Evolutionary conservation across 2,113 vertebrate genomes (phyloP), one percentile per base, ranked within the genome.

Genomic region (Toxotes jaculatrix): DNA sequence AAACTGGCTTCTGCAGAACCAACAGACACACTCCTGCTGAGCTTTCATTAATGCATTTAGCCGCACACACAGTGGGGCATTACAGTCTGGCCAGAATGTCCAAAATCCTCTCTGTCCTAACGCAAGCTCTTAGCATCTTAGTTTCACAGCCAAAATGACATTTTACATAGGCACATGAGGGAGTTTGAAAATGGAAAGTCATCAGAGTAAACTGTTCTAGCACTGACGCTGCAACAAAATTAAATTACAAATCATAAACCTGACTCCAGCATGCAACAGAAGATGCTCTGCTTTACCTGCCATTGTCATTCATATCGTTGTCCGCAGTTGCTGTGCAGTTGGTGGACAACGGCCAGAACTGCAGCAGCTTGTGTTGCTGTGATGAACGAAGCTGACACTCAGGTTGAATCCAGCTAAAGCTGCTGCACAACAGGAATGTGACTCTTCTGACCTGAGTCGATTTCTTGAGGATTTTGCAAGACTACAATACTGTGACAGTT

Each of bases 1-100:
- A 45, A 67, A n/a, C 7, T 11, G 67, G 51, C 60, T 31, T 57
- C 32, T 10, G 27, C 27, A 51, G 67, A 5, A n/a, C 36, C 70
- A 67, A 82, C 51, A 45, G 64, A 53, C 40, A 31, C 42, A 10
- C 23, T 45, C 55, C 45, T 21, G 36, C 64, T 61, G 67, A 23
- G 84, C 74, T 60, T 80, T 74, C 77, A 78, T 85, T 82, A 75
- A 53, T 83, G 45, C 51, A 65, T 68, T 47, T 17, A 86, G 65
- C n/a, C 42, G 55, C 75, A 72, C 13, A 40, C 79, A 19, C 80
- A 74, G 65, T n/a, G 36, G 73, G 51, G 32, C 32, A 70, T 34
- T 57, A 55, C 67, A 69, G 27, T 70, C 70, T 56, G 60, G 36
- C 16, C 19, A 31, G 55, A 56, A 8, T 51, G 21, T 12, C 75